Percentiles rank a stretch among this genome's conserved stretches.
Conservation (phyloP, 2,113 vertebrate genomes). For the Procavia capensis region DNA sequence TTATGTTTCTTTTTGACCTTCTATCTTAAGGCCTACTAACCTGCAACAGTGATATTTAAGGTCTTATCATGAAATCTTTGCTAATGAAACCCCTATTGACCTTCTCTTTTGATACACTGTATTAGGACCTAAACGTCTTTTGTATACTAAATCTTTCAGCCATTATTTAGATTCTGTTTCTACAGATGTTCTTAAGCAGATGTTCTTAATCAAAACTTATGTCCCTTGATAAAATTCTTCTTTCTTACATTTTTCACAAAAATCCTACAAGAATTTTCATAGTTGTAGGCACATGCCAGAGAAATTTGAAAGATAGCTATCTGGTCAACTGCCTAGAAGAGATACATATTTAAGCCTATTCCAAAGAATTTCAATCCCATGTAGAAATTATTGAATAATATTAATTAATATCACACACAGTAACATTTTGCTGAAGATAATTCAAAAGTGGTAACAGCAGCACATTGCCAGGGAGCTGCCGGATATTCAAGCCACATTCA, state of each 20-base stretch:
- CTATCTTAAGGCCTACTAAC: background rate
- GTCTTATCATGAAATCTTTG: background rate
- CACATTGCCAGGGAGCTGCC: no score
- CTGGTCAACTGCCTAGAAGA: no score
- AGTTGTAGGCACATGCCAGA: background rate
- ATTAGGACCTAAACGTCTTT: background rate
- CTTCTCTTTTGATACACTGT: background rate
- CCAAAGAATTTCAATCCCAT: no score
- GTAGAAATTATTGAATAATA: no score
- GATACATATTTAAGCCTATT: no score
- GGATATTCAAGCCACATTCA: no score
- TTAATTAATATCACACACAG: no score
- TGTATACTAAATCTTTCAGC: background rate
- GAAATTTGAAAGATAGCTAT: no score
- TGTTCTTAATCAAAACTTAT: background rate
- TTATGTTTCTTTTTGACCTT: background rate
- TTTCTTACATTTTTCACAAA: background rate
- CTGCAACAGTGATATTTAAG: background rate
- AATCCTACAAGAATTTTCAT: background rate
- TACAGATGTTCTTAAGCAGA: background rate
- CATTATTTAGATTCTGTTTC: slow-evolving; percentile 2
- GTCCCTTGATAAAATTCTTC: background rate
- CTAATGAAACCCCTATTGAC: background rate
- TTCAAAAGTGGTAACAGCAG: no score
- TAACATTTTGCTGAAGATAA: no score